Evolutionary conservation across 2,888 invertebrate species (phyloP).

Genomic region (Heterodera filipjevi): DNA sequence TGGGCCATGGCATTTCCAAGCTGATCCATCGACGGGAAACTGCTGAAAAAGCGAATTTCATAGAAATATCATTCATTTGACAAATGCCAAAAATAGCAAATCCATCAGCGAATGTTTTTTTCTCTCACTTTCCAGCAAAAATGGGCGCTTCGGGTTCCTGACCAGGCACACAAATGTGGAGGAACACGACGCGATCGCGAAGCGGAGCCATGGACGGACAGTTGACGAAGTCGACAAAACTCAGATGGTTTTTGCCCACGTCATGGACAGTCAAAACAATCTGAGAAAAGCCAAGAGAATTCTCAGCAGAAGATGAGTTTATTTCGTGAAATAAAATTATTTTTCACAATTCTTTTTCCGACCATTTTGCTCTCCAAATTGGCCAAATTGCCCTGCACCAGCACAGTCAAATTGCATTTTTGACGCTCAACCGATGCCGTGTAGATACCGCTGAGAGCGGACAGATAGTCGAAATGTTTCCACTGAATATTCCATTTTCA

Average conservation of each 20-base stretch:
- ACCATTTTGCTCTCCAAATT: slow-evolving; percentile 7
- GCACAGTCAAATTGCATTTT: slow-evolving; percentile 10
- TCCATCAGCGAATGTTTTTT: too few relatives aligned
- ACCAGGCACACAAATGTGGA: slow-evolving; percentile 14
- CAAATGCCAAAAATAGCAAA: background rate
- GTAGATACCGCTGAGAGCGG: slow-evolving; percentile 5
- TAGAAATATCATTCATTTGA: background rate
- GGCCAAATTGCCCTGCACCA: slow-evolving; percentile 3
- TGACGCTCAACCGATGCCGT: slow-evolving; percentile 4
- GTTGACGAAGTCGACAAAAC: slow-evolving; percentile 8
- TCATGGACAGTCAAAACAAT: slow-evolving; percentile 11
- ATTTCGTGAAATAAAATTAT: background rate
- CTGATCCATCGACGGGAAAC: slow-evolving; percentile 15
- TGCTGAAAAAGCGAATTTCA: background rate
- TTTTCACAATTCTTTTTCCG: background rate
- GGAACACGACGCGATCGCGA: background rate
- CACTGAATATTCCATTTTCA: background rate
- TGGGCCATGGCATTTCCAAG: slow-evolving; percentile 4
- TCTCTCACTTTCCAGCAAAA: background rate
- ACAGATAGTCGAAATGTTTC: slow-evolving; percentile 13
- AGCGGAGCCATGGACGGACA: slow-evolving; percentile 1
- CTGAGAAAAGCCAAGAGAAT: too few relatives aligned
- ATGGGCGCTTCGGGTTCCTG: background rate
- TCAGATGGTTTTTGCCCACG: slow-evolving; percentile 13
- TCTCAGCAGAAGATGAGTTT: too few relatives aligned